Evolutionary conservation across 2,113 vertebrate species (phyloP).

Genomic region (Myodes glareolus): DNA sequence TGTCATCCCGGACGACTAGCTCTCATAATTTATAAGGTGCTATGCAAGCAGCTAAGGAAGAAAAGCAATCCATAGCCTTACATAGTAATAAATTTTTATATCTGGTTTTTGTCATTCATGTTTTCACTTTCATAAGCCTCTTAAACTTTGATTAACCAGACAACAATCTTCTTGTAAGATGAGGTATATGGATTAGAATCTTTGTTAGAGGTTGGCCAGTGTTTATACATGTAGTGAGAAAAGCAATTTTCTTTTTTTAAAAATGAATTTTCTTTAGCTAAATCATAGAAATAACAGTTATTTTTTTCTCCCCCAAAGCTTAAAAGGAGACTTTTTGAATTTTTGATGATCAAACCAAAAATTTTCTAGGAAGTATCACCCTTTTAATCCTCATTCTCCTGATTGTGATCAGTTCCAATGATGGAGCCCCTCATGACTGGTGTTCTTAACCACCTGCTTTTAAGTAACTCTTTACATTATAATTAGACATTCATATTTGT

Average conservation of each 20-base stretch:
- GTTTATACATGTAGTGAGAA: constrained; percentile 10
- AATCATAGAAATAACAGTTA: not conserved
- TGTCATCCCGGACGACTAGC: not conserved
- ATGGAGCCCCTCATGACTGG: not conserved
- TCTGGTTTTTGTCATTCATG: not conserved
- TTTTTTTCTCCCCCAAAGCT: not conserved
- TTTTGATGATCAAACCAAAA: not conserved
- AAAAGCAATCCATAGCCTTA: not conserved
- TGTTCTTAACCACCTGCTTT: not conserved
- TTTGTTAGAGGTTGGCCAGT: not conserved
- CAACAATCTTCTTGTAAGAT: not conserved
- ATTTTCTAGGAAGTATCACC: not conserved
- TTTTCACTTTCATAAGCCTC: constrained; percentile 23
- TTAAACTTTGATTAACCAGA: not conserved
- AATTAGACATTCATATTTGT: not conserved
- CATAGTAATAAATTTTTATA: not conserved
- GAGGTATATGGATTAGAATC: not conserved
- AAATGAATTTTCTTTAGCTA: not conserved
- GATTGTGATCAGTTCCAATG: not conserved
- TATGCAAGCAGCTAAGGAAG: not conserved
- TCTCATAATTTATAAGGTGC: not conserved
- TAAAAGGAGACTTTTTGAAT: not conserved
- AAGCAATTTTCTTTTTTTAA: constrained; percentile 2
- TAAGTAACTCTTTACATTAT: not conserved
- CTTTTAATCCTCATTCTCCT: not conserved